Conservation (phyloP, 2,797 vertebrate genomes). For the Ctenosaura bakeri region DNA sequence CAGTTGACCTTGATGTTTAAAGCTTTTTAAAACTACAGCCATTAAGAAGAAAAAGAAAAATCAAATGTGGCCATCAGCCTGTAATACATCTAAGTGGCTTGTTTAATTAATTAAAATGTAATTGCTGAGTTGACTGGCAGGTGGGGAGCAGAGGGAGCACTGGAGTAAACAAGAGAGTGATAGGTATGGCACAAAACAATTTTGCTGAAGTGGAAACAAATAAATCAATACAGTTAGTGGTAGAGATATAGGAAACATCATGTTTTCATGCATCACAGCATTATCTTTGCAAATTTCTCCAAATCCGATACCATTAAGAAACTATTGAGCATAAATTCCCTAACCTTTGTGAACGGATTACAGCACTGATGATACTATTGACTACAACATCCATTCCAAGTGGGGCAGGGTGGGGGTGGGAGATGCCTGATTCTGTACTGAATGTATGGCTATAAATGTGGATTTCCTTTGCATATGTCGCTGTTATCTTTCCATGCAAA, state of each 20-base stretch:
- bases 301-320: constrained; percentile 51
- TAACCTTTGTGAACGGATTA: constrained; percentile 28
- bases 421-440: neutral
- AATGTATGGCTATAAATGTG: neutral
- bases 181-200: constrained; percentile 33
- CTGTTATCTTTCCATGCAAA: neutral
- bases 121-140: constrained; percentile 26
- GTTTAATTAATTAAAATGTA: constrained; percentile 47
- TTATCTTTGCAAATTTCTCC: constrained; percentile 41
- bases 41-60: neutral
- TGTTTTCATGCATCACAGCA: constrained; percentile 51
- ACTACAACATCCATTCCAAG: neutral
- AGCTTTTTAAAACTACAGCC: constrained; percentile 32
- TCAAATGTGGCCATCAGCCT: constrained; percentile 17
- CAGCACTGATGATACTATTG: constrained; percentile 18
- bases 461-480: neutral
- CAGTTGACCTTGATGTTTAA: rapidly evolving
- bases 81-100: constrained; percentile 24
- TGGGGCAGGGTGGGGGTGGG: neutral
- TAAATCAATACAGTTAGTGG: constrained; percentile 45
- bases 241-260: constrained; percentile 35
- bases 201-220: constrained; percentile 63
- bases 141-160: neutral
- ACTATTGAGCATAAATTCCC: constrained; percentile 36
- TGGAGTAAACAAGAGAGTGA: constrained; percentile 41